Evolutionary conservation across 2,888 invertebrate genomes (phyloP), one percentile per base, ranked within the genome.

Genomic region (Eupithecia vulgata): DNA sequence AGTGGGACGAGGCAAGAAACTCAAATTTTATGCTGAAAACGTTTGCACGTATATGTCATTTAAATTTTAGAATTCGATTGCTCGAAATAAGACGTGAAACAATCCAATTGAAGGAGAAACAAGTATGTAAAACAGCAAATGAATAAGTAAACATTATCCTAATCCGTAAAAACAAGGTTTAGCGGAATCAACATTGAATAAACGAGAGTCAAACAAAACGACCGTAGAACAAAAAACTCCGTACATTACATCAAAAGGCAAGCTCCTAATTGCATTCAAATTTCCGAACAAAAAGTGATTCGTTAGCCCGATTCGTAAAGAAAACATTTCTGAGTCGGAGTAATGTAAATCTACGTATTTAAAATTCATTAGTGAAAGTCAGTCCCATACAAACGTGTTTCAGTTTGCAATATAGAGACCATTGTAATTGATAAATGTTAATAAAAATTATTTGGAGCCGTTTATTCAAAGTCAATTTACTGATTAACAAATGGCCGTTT

Each of bases 281-380:
- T 90, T 92, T 87, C 86, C 87, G 89, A 89, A 91, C 88, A 92
- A 89, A 91, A 93, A 92, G 82, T 78, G 90, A 89, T 93, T 94
- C 94, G 93, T 94, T 93, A 94, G 89, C 88, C 84, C 81, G 87
- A 87, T 87, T 87, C 87, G 80, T 85, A 91, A 90, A 90, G 90
- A 88, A 92, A 91, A 90, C 89, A 92, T 92, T 92, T 89, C 83
- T 88, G 86, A 85, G 83, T 91, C 90, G 88, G 86, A 85, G 83
- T 85, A 86, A 87, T 87, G 88, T 88, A 89, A 90, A 91, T 91
- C 90, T 89, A 65, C 74, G 69, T 72, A 68, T 65, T 70, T 37
- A 40, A 35, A 65, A 21, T 5, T 64, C 62, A 65, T 15, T 65
- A 1, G 40, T 37, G 34, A 21, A n/a, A 37, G 25, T 25, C 25